Conservation (phyloP, 2,888 invertebrate genomes). For the Platycheirus rosarum region DNA sequence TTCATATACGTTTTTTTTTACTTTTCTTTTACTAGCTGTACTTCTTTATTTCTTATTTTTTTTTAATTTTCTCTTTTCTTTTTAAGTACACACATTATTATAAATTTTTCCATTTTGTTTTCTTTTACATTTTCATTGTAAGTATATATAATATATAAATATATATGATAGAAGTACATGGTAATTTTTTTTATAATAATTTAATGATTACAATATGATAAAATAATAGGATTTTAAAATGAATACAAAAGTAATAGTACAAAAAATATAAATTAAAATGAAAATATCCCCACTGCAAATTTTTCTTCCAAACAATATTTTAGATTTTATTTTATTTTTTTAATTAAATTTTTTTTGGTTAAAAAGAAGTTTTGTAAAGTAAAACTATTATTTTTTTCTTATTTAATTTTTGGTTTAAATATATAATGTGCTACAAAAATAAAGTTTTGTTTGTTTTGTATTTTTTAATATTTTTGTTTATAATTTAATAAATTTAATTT, state of each 20-base stretch:
- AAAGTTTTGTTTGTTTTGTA: constrained; percentile 52
- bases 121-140: constrained; percentile 57
- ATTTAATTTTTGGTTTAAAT: constrained; percentile 34
- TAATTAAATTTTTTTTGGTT: constrained; percentile 23
- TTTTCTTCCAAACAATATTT: constrained; percentile 64
- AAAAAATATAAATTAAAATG: constrained; percentile 2
- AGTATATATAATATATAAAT: constrained; percentile 72
- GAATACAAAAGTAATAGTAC: not conserved
- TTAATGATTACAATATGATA: constrained; percentile 61
- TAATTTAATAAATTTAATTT: constrained; percentile 3
- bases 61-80: constrained; percentile 31
- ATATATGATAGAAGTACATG: constrained; percentile 73
- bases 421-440: constrained; percentile 74
- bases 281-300: constrained; percentile 44
- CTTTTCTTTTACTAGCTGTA: constrained; percentile 24
- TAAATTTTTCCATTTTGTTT: constrained; percentile 58
- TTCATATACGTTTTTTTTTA: constrained; percentile 42
- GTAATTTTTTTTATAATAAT: constrained; percentile 56
- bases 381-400: constrained; percentile 38
- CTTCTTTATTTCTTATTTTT: constrained; percentile 29
- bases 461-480: constrained; percentile 19
- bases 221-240: constrained; percentile 28
- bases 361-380: constrained; percentile 50
- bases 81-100: constrained; percentile 60
- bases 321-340: constrained; percentile 38